A percentile compares a stretch with the other conserved stretches of the same genome.
Conservation (phyloP, 2,797 vertebrate species). For the Acipenser transmontanus region DNA sequence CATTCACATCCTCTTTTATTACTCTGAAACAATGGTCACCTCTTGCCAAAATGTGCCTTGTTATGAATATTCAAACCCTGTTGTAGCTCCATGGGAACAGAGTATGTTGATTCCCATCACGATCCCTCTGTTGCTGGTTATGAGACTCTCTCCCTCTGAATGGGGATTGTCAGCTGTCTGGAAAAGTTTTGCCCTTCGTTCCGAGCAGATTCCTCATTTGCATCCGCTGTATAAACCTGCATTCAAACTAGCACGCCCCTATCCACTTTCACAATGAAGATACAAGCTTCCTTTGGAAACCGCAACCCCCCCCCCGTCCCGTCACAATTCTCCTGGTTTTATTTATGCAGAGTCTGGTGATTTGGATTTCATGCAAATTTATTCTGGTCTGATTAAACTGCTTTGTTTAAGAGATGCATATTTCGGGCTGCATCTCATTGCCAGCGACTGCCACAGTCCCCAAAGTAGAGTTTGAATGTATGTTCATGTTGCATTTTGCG, state of each 20-base stretch:
- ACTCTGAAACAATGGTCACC: conserved; percentile 52
- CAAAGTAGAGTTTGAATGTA: neutral
- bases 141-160: conserved; percentile 46
- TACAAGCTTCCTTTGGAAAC: conserved; percentile 54
- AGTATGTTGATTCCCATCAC: conserved; percentile 49
- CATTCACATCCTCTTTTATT: conserved; percentile 39
- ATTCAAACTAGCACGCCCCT: conserved; percentile 78
- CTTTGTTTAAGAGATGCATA: conserved; percentile 36
- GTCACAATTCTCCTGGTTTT: conserved; percentile 1
- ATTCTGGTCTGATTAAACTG: conserved; percentile 41
- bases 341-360: conserved; percentile 48
- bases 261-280: conserved; percentile 57
- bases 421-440: neutral
- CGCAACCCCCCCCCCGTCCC: conserved; percentile 47
- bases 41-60: conserved; percentile 53
- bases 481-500: neutral
- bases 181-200: conserved; percentile 65
- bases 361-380: conserved; percentile 58
- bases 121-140: conserved; percentile 34
- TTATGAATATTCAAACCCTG: conserved; percentile 66
- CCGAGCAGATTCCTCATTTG: conserved; percentile 75
- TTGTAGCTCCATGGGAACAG: conserved; percentile 57
- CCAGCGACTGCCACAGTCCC: neutral
- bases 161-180: conserved; percentile 62
- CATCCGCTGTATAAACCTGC: conserved; percentile 75